Evolutionary conservation across 2,888 invertebrate species (phyloP), one percentile per base, ranked within the genome.

Genomic region (Hydraecia micacea): DNA sequence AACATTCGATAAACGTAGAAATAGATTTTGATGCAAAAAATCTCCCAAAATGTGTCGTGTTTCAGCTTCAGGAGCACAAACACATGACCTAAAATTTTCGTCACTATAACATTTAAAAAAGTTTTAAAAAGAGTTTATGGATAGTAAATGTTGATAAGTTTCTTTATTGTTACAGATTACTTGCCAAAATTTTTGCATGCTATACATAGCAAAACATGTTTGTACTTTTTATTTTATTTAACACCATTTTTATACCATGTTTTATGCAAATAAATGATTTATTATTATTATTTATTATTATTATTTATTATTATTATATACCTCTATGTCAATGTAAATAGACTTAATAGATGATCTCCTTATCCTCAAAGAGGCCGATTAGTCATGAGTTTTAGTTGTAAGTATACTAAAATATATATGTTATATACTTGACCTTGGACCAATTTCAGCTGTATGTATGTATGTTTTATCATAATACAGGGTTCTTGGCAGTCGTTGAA

Each of bases 351-450:
- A 55, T 28, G 52, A 28, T 67, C 28, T 55, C 25, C 8, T 49
- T 25, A 65, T 62, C 76, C 32, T 67, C 46, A 55, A 73, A 69
- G 72, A 62, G 39, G 32, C 36, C 15, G n/a, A 49, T 87, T 79
- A 77, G 28, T 85, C 80, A 87, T 66, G 60, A 66, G 25, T 73
- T 79, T 66, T 52, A 28, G 49, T 77, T 82, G 65, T 49, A 9
- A 9, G 39, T 39, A 60, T 42, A 73, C 70, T 66, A 62, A 71
- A 71, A 75, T 76, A 65, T 80, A 60, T 77, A 28, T 71, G 49
- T 25, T 62, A 58, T 73, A 58, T 66, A 46, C 74, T 28, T 70
- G 36, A 75, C 87, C 87, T 87, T 86, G 87, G 39, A 74, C 83
- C 73, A 65, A 72, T 86, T 80, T 81, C 70, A 73, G 60, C 32